Percentiles rank a stretch among this genome's conserved stretches.
Conservation (phyloP, 2,113 vertebrate genomes). For the Centropus bengalensis region DNA sequence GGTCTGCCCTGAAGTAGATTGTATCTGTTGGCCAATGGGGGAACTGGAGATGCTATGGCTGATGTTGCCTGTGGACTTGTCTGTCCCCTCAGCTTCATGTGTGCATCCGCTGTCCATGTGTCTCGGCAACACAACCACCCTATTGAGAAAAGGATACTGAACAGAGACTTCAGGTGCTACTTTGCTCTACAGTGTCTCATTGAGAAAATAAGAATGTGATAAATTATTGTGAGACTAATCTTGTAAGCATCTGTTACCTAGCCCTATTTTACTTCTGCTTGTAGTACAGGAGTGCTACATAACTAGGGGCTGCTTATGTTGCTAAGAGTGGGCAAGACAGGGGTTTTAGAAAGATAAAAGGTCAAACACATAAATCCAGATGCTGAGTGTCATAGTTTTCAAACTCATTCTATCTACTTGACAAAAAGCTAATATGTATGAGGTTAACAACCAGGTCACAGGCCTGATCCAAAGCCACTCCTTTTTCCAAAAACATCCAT, state of each 20-base stretch:
- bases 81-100: too few species aligned
- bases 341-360: background rate
- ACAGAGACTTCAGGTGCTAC: background rate
- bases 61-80: background rate
- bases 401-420: background rate
- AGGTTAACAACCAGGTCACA: background rate
- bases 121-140: background rate
- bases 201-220: background rate
- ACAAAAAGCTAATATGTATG: background rate
- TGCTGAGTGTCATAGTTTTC: background rate
- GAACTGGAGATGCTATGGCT: background rate
- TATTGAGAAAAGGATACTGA: background rate
- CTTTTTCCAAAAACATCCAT: background rate
- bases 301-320: background rate
- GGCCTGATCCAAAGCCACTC: background rate
- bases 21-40: fast-evolving
- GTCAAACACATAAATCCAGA: background rate
- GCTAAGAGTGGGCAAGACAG: background rate
- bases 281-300: background rate
- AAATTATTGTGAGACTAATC: background rate
- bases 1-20: background rate
- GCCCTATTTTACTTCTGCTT: background rate
- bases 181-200: background rate
- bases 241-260: background rate
- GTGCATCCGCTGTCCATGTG: fast-evolving